A percentile compares a stretch with the other conserved stretches of the same genome.
phyloP scores from a whole-genome alignment of 2,888 invertebrate genomes.

The Orthosia gothica region DNA sequence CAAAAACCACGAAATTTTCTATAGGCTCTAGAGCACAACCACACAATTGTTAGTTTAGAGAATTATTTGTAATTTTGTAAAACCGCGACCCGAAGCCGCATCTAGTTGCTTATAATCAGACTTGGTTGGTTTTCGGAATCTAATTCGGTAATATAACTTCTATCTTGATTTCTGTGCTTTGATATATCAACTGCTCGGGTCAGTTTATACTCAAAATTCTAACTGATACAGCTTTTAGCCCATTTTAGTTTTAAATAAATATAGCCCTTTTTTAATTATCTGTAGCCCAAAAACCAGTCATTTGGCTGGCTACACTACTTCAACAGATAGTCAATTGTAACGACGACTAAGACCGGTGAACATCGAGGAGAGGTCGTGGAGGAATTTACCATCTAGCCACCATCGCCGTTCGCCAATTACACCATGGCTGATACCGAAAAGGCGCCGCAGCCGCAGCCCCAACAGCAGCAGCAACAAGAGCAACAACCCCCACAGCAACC shows the following conservation, averaged over 20 bases:
- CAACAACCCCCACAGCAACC: constrained; percentile 92
- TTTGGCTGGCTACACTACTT: constrained; percentile 14
- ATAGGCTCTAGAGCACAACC: no score
- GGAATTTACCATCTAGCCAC: constrained; percentile 94
- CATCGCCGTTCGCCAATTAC: constrained; percentile 95
- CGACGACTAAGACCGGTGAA: constrained; percentile 93
- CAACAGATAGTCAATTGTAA: constrained; percentile 74
- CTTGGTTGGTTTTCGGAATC: no score
- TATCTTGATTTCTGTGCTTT: no score
- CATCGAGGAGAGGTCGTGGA: constrained; percentile 95
- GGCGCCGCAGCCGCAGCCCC: constrained; percentile 94
- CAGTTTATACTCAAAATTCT: background rate
- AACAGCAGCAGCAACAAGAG: constrained; percentile 93
- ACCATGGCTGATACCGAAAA: constrained; percentile 99
- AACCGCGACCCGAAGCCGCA: no score
- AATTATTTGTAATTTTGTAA: no score
- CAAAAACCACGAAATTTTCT: no score
- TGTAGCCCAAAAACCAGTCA: background rate
- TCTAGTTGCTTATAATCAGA: no score
- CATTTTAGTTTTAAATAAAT: background rate
- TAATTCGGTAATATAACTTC: no score
- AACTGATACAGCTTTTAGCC: background rate
- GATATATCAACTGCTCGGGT: no score
- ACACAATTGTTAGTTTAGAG: no score
- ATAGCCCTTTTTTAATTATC: background rate